phyloP scores from a whole-genome alignment of 2,113 vertebrate species.

The Gymnogyps californianus region DNA sequence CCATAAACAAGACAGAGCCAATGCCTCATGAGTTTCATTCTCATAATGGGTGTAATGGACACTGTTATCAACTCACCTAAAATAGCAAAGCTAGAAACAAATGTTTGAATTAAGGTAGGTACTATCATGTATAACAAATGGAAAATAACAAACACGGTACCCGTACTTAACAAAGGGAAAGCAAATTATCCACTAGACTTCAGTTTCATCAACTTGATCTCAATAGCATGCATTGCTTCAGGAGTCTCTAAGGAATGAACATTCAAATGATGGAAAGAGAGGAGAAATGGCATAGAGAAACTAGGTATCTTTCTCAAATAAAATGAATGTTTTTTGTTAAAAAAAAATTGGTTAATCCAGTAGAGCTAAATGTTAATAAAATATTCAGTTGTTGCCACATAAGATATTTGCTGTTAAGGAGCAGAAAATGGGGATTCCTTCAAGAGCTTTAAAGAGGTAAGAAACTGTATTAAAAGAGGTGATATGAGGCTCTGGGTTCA shows the following conservation, averaged over 20 bases:
- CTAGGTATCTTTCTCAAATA: background rate
- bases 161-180: background rate
- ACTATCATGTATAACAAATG: background rate
- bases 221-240: background rate
- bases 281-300: background rate
- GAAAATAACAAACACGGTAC: background rate
- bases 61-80: background rate
- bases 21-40: background rate
- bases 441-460: background rate
- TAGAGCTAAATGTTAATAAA: background rate
- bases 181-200: background rate
- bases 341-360: background rate
- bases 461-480: background rate
- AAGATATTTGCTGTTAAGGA: background rate
- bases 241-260: background rate
- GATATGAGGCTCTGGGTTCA: background rate
- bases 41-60: background rate
- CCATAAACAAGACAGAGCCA: background rate
- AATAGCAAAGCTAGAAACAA: background rate
- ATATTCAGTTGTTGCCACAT: background rate
- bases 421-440: background rate
- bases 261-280: background rate
- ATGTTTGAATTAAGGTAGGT: background rate
- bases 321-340: accelerated
- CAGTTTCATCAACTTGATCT: background rate